A percentile compares a stretch with the other conserved stretches of the same genome.
phyloP scores from a whole-genome alignment of 2,888 invertebrate genomes.

The Azorinus chamasolen region DNA sequence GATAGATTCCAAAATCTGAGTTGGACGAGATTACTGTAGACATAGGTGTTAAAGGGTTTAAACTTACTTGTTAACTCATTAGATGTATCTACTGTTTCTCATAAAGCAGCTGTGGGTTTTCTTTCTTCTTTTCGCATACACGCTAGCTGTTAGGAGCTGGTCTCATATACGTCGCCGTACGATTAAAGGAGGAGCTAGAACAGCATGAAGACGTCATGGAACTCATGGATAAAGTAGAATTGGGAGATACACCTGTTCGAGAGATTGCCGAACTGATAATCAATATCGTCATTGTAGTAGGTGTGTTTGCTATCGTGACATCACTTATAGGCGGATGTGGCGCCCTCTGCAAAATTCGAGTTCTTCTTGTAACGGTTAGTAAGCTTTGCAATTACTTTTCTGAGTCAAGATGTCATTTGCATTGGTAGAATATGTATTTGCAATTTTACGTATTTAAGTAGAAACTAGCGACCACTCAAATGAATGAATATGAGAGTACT shows the following conservation, averaged over 20 bases:
- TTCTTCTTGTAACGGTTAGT: conserved; percentile 41
- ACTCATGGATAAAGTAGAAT: conserved; percentile 33
- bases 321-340: conserved; percentile 50
- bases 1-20: too few relatives aligned
- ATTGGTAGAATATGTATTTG: too few relatives aligned
- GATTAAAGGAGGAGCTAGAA: conserved; percentile 32
- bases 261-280: conserved; percentile 34
- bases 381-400: too few relatives aligned
- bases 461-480: too few relatives aligned
- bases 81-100: too few relatives aligned
- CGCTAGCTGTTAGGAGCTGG: conserved; percentile 48
- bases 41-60: too few relatives aligned
- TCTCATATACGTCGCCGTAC: conserved; percentile 31
- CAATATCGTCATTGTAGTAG: conserved; percentile 34
- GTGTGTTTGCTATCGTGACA: conserved; percentile 47
- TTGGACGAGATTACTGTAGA: too few relatives aligned
- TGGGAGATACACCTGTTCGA: conserved; percentile 33
- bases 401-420: too few relatives aligned
- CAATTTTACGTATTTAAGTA: too few relatives aligned
- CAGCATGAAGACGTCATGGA: conserved; percentile 47
- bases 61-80: too few relatives aligned
- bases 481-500: too few relatives aligned
- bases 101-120: too few relatives aligned
- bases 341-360: conserved; percentile 37
- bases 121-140: not conserved